Percentiles rank a stretch among this genome's conserved stretches.
Evolutionary conservation across 2,113 vertebrate genomes (phyloP).

Genomic region (Isurus oxyrinchus): DNA sequence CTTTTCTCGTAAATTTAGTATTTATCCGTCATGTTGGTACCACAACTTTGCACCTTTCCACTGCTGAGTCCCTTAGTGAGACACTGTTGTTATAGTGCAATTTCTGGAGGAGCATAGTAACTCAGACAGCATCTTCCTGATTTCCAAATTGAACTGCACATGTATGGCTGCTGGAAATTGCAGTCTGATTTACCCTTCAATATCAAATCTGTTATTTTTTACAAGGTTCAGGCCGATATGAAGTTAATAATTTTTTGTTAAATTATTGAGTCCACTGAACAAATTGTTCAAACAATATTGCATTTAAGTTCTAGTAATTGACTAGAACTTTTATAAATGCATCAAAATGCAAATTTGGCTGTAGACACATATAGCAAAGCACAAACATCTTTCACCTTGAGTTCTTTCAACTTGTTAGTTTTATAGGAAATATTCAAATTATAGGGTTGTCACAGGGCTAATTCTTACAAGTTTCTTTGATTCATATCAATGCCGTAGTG

Average conservation of each 20-base stretch:
- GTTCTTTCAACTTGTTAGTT: neutral
- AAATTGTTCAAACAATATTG: neutral
- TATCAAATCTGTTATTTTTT: neutral
- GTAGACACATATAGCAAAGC: neutral
- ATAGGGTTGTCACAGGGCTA: neutral
- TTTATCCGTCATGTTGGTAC: neutral
- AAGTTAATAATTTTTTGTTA: neutral
- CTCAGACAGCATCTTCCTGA: neutral
- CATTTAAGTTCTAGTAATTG: neutral
- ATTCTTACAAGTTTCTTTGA: neutral
- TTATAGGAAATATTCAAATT: neutral
- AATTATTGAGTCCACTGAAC: neutral
- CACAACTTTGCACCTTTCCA: neutral
- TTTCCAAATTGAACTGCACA: neutral
- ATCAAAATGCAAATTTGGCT: neutral
- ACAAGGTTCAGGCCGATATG: neutral
- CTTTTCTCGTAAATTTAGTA: neutral
- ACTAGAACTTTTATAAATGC: neutral
- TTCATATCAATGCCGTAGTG: neutral
- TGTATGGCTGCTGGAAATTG: neutral
- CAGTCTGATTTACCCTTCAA: no score
- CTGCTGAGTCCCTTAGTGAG: neutral
- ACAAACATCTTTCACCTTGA: neutral
- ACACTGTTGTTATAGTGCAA: neutral
- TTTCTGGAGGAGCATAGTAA: neutral